Evolutionary conservation across 2,113 vertebrate genomes (phyloP).

Genomic region (Antigone vipio): DNA sequence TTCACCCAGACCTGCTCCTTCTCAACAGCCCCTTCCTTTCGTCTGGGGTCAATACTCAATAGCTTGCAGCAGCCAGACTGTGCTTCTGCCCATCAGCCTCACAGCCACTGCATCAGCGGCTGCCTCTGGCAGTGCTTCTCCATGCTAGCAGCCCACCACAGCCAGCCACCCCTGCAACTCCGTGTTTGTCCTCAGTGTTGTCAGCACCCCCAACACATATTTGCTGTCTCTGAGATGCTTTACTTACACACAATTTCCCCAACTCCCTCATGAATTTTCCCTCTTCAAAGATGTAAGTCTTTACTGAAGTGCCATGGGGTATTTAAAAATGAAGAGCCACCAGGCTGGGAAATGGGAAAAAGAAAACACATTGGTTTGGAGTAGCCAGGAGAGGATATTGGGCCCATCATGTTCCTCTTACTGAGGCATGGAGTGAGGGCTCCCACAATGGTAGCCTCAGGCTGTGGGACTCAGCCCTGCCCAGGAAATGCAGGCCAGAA

Average conservation of each 20-base stretch:
- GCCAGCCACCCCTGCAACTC: background rate
- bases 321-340: background rate
- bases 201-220: background rate
- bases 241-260: background rate
- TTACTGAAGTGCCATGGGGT: background rate
- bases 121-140: background rate
- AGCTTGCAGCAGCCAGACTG: background rate
- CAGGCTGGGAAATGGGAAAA: background rate
- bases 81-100: background rate
- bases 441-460: background rate
- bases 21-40: background rate
- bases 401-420: background rate
- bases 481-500: background rate
- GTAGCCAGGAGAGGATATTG: background rate
- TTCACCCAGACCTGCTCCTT: background rate
- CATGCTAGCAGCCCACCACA: background rate
- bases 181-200: background rate
- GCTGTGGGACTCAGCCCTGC: background rate
- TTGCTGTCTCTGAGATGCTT: background rate
- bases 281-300: background rate
- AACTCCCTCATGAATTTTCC: background rate
- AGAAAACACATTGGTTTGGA: background rate
- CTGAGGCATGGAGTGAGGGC: background rate
- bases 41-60: background rate
- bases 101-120: accelerated